Evolutionary conservation across 2,797 vertebrate species (phyloP).

Genomic region (Cossypha caffra): DNA sequence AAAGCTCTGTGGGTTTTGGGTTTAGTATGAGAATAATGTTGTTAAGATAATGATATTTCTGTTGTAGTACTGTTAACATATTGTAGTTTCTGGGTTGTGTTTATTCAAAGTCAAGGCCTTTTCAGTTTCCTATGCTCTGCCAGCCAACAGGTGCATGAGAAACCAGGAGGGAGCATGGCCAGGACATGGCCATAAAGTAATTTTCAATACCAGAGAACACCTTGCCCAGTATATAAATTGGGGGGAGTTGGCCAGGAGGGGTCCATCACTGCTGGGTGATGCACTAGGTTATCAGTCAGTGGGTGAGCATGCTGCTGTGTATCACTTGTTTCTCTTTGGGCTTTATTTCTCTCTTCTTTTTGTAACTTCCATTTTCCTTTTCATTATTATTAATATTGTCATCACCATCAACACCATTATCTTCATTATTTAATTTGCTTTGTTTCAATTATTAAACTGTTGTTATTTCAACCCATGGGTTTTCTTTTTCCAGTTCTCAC

Average conservation of each 20-base stretch:
- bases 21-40: not conserved
- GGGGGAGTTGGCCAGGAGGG: rapidly evolving
- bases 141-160: not conserved
- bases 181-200: not conserved
- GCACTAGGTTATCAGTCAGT: not conserved
- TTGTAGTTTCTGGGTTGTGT: not conserved
- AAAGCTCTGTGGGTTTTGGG: not conserved
- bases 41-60: not conserved
- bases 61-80: not conserved
- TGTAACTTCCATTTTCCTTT: not conserved
- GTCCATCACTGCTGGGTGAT: not conserved
- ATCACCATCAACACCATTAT: not conserved
- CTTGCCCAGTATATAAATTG: not conserved
- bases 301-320: not conserved
- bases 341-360: not conserved
- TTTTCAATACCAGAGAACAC: not conserved
- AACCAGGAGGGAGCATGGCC: rapidly evolving
- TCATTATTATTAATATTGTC: not conserved
- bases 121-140: not conserved
- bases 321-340: not conserved
- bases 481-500: not conserved
- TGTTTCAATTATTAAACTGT: not conserved
- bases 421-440: not conserved
- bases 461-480: not conserved
- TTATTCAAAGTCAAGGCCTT: not conserved